Evolutionary conservation across 64 coral and sea anemone genomes (phyloP), one percentile per base, ranked within the genome.

Genomic region (Cladopsammia gracilis): DNA sequence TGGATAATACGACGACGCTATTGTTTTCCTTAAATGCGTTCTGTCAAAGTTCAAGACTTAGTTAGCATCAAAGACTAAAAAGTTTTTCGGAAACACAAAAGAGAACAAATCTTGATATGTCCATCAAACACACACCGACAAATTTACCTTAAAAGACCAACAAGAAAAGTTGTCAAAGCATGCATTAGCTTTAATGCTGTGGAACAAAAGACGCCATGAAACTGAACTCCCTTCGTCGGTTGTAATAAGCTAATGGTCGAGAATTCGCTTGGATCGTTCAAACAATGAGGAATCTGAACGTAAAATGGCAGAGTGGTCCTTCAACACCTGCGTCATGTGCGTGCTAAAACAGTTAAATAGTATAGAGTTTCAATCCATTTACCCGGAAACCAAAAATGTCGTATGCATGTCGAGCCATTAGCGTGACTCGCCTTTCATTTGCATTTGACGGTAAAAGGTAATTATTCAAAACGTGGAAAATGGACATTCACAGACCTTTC

Each of bases 61-160:
- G 20, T 10, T 19, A 44, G 59, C 79, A 49, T 46, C 44, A 23
- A 20, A 48, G 19, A 48, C 46, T 66, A 23, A 66, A 84, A 84
- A 49, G 61, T 10, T 57, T 84, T 46, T 67, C 22, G 53, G 46
- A 10, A 67, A 62, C 18, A 84, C 80, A 84, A 84, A 44, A 84
- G 80, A 68, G 12, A 24, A 20, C 42, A 68, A 84, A 68, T 66
- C 60, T 20, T 67, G 7, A 22, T 42, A 47, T n/a, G 61, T 84
- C 80, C 62, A 67, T 84, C 80, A 84, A 46, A 84, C 34, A 84
- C 34, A 6, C 43, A 64, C 80, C 80, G 80, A 84, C 62, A 83
- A 84, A 68, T 43, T 49, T n/a, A 42, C 25, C n/a, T 43, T 80
- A 80, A 80, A 80, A 61, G 76, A 45, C 25, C 34, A 67, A 50